Base-by-base conservation (phyloP, 2,797 vertebrate genomes). In the Parotocinclus haroldoi region DNA sequence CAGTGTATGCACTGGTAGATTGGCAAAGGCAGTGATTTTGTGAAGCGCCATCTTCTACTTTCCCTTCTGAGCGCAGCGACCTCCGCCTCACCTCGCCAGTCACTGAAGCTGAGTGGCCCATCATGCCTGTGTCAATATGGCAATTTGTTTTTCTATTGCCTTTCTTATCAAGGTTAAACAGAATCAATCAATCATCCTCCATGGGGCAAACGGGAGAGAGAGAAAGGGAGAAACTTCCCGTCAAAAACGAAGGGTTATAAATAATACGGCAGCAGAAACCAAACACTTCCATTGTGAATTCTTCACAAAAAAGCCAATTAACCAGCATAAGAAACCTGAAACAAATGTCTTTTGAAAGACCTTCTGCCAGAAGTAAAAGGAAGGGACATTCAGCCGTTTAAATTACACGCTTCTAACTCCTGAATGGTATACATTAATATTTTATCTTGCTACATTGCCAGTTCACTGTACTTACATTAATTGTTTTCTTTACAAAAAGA, bases 131-230 rank as follows among this genome's bases (percentile, higher is more conserved):
- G 85, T 91, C 89, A 83, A 90, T 91, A 87, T 82, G 70, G 77
- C 87, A 87, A 88, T 89, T 88, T 89, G 86, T 88, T 88, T 87
- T 83, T 80, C 86, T 82, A 85, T 86, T 89, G 86, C 83, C 83
- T 84, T 79, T 78, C 82, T 88, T 87, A 91, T 90, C 89, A 91
- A 91, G 89, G 89, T 90, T 89, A 91, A 89, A 86, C 69, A 68
- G 85, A 85, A 88, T 85, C 84, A 86, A 90, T 90, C 88, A 90
- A 90, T 90, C 89, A 90, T 85, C 83, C 78, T 78, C 80, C 81
- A 79, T 76, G 66, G 69, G 51, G 76, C 53, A 52, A 81, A 82
- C 76, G 73, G 18, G 61, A 60, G 61, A 58, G 51, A 66, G 58
- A 45, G 16, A 61, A 73, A 40, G 70, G 78, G 72, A 70, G 68